A percentile compares a stretch with the other conserved stretches of the same genome.
Evolutionary conservation across 2,113 vertebrate species (phyloP).

Genomic region (Macrotus californicus): DNA sequence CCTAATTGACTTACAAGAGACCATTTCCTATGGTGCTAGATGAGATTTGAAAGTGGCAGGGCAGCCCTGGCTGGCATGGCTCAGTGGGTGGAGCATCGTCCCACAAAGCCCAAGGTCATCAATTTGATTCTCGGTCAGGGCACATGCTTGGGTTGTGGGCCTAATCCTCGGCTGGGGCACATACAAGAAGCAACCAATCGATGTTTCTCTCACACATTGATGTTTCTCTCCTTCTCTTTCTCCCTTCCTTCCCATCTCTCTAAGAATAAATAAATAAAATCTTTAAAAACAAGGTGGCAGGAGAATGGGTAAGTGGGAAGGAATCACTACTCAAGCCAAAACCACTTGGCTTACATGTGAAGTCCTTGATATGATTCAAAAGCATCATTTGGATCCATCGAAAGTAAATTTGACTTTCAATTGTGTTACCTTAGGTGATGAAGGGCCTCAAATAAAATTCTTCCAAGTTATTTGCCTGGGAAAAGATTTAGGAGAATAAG

Average conservation of each 20-base stretch:
- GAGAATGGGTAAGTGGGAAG: background rate
- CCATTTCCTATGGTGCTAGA: background rate
- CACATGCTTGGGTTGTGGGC: no score
- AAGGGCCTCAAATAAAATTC: background rate
- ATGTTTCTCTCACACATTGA: no score
- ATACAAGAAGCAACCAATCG: no score
- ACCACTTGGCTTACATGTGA: background rate
- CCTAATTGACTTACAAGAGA: background rate
- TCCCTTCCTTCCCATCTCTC: no score
- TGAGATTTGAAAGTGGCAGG: constrained; percentile 2
- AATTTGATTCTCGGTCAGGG: no score
- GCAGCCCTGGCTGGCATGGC: background rate
- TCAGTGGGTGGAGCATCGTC: no score
- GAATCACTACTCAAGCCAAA: background rate
- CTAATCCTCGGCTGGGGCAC: no score
- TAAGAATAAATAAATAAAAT: no score
- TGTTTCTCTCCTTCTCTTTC: no score
- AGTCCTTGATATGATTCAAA: constrained; percentile 29
- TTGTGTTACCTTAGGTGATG: background rate
- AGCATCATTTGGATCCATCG: background rate
- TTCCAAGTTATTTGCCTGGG: constrained; percentile 6
- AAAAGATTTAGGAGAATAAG: constrained; percentile 41
- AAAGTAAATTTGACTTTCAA: constrained; percentile 10
- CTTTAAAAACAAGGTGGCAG: background rate
- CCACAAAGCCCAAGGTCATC: no score